These are phyloP conservation scores for Alauda arvensis DNA, from an alignment of 2,797 vertebrate species.

Conservation along the genomic window DNA sequence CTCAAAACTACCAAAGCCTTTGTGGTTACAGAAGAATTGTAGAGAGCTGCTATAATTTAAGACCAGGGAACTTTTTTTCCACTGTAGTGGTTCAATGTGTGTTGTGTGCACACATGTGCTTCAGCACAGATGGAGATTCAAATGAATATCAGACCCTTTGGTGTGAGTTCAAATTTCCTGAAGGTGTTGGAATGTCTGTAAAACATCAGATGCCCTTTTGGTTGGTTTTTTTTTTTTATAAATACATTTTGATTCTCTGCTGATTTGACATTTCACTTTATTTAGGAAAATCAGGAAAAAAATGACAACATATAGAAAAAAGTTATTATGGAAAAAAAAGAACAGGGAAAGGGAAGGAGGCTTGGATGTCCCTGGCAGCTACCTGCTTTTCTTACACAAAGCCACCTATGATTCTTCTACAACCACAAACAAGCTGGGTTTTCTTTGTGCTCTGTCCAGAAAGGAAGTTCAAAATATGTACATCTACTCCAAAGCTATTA, in stretches of 20 bases:
- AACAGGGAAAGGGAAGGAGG: neutral
- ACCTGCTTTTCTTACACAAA: constrained; percentile 51
- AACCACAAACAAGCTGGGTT: constrained; percentile 67
- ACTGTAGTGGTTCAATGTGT: constrained; percentile 67
- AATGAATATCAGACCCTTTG: constrained; percentile 81
- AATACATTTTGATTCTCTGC: constrained; percentile 72
- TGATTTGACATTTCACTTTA: constrained; percentile 69
- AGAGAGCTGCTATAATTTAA: constrained; percentile 69
- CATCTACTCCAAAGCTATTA: constrained; percentile 76
- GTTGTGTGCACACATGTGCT: constrained; percentile 70
- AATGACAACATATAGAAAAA: constrained; percentile 43
- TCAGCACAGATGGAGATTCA: constrained; percentile 74
- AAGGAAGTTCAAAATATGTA: constrained; percentile 83
- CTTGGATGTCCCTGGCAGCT: constrained; percentile 56
- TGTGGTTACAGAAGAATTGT: constrained; percentile 67
- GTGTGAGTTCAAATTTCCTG: constrained; percentile 83
- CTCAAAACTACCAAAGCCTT: constrained; percentile 64
- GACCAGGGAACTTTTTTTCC: constrained; percentile 58
- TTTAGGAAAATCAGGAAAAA: constrained; percentile 13
- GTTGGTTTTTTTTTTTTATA: constrained; percentile 66
- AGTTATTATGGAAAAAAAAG: constrained; percentile 28
- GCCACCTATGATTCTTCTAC: constrained; percentile 52
- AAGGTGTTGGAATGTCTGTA: constrained; percentile 86
- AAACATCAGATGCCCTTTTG: constrained; percentile 79
- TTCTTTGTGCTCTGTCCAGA: constrained; percentile 77